These are phyloP conservation scores for Leptura quadrifasciata DNA, from an alignment of 2,888 invertebrate genomes.

Conservation along the genomic window DNA sequence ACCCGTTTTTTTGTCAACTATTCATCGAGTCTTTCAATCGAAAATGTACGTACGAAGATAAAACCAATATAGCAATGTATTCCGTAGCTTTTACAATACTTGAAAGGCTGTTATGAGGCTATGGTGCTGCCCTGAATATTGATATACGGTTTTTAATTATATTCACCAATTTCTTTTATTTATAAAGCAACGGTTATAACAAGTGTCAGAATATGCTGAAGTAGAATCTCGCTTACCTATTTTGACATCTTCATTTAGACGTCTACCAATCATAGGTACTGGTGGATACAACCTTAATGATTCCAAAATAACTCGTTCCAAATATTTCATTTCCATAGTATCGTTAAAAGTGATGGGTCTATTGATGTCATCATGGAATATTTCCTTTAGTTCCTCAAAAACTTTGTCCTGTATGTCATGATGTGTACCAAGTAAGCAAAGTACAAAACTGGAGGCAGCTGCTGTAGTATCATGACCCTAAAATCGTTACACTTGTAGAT, in stretches of 20 bases:
- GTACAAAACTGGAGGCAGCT: constrained; percentile 86
- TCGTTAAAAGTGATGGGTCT: constrained; percentile 87
- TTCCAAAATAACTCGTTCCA: constrained; percentile 88
- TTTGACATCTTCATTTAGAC: constrained; percentile 83
- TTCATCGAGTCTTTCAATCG: too few species aligned
- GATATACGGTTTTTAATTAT: too few species aligned
- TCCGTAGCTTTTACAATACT: too few species aligned
- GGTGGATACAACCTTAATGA: constrained; percentile 87
- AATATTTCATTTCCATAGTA: constrained; percentile 89
- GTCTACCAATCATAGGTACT: constrained; percentile 85
- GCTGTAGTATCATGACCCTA: constrained; percentile 87
- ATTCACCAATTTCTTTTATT: too few species aligned
- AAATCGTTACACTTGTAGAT: not conserved
- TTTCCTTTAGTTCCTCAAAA: constrained; percentile 77
- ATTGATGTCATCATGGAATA: constrained; percentile 83
- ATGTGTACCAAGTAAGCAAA: constrained; percentile 87
- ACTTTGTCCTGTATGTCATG: constrained; percentile 82
- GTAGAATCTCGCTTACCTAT: too few species aligned
- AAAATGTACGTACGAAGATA: too few species aligned
- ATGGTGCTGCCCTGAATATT: too few species aligned
- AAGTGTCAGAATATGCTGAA: too few species aligned
- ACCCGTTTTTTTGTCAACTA: too few species aligned
- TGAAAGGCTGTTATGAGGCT: too few species aligned
- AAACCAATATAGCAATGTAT: too few species aligned
- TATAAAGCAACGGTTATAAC: too few species aligned